These are phyloP conservation scores for Hypomecis punctinalis DNA, from an alignment of 2,888 invertebrate genomes.

Conservation along the genomic window DNA sequence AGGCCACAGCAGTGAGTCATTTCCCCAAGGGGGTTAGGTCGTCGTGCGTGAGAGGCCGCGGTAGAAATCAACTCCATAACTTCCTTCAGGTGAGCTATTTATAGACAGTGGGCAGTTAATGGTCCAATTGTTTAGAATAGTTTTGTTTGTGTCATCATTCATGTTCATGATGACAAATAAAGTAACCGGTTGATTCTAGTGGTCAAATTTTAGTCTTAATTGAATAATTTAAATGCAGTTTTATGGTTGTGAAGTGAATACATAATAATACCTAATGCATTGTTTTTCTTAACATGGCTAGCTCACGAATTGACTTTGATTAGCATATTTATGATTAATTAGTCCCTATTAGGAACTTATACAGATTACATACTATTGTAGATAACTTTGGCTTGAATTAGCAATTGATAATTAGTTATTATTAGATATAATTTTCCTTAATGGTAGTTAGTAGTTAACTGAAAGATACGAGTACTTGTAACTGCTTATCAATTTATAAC, in stretches of 20 bases:
- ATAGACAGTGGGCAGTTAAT: constrained; percentile 11
- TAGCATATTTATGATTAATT: constrained; percentile 3
- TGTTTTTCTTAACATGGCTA: constrained; percentile 12
- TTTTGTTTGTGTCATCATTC: not conserved
- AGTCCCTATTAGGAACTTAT: not conserved
- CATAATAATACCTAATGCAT: constrained; percentile 1
- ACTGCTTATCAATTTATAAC: too few relatives aligned
- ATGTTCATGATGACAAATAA: too few relatives aligned
- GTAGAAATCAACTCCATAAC: constrained; percentile 10
- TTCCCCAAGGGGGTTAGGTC: constrained; percentile 45
- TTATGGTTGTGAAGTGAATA: too few relatives aligned
- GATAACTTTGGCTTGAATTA: not conserved
- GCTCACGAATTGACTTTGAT: constrained; percentile 28
- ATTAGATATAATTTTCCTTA: too few relatives aligned
- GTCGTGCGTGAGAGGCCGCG: constrained; percentile 18
- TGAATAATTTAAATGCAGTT: too few relatives aligned
- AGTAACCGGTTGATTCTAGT: too few relatives aligned
- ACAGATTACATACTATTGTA: not conserved
- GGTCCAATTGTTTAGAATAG: constrained; percentile 4
- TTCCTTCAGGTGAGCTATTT: constrained; percentile 17
- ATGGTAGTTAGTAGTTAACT: too few relatives aligned
- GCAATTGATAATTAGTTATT: too few relatives aligned
- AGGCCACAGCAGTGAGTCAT: constrained; percentile 28
- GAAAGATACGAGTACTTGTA: too few relatives aligned
- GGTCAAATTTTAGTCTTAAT: too few relatives aligned